Evolutionary conservation across 2,888 invertebrate genomes (phyloP).

Genomic region (Metacarcinus magister): DNA sequence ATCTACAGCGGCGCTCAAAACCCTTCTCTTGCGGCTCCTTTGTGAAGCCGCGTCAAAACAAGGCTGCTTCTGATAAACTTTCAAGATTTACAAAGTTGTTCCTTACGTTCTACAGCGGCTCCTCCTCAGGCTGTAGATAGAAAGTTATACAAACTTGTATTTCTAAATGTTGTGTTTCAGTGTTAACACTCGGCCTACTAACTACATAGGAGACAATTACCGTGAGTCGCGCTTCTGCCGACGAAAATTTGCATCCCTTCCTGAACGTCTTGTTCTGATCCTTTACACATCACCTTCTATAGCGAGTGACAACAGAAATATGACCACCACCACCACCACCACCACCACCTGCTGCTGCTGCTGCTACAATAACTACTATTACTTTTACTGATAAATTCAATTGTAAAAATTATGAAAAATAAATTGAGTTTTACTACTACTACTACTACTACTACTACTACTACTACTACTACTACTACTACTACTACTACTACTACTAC

Average conservation of each 20-base stretch:
- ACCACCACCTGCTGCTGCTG: not conserved
- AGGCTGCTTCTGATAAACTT: not conserved
- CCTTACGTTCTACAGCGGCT: not conserved
- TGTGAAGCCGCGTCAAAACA: not conserved
- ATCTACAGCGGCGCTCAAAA: not conserved
- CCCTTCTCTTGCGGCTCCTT: not conserved
- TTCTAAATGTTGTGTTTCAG: not conserved
- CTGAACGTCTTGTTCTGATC: not conserved
- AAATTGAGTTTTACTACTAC: not conserved
- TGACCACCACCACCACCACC: not conserved
- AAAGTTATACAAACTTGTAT: not conserved
- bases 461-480: not conserved
- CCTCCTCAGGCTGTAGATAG: not conserved
- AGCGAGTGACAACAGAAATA: too few relatives aligned
- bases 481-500: not conserved
- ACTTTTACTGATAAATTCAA: not conserved
- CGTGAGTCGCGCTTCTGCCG: not conserved
- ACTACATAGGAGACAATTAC: not conserved
- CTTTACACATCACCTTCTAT: too few relatives aligned
- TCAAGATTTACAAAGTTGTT: not conserved
- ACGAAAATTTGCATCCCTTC: not conserved
- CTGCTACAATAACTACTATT: not conserved
- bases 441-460: conserved; percentile 5
- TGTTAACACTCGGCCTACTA: not conserved
- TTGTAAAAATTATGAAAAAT: too few relatives aligned